These are phyloP conservation scores for Tragulus kanchil DNA, from an alignment of 2,113 vertebrate genomes.

Conservation along the genomic window DNA sequence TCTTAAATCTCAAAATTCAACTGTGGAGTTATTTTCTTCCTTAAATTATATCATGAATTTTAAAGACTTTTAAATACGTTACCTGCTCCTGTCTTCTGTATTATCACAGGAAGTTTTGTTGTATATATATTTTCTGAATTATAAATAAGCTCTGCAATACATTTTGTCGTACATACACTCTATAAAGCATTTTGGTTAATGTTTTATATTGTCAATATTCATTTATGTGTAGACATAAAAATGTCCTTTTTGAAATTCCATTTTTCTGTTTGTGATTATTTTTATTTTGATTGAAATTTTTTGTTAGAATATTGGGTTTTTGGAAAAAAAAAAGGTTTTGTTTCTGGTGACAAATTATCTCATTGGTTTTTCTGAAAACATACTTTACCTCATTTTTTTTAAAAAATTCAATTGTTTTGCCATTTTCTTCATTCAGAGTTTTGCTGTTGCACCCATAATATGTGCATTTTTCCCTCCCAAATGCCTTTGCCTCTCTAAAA, in stretches of 20 bases:
- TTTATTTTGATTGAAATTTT: background rate
- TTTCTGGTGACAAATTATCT: background rate
- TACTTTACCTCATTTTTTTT: background rate
- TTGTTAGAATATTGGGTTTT: background rate
- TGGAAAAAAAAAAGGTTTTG: background rate
- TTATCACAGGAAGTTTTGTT: background rate
- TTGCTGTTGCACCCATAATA: background rate
- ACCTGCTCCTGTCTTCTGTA: background rate
- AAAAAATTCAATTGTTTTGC: background rate
- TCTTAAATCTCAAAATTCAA: background rate
- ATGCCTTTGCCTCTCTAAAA: background rate
- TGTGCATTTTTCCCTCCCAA: background rate
- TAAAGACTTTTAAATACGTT: background rate
- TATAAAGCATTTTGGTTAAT: background rate
- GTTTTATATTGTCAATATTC: background rate
- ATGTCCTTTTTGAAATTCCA: background rate
- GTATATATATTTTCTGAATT: background rate
- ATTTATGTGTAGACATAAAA: background rate
- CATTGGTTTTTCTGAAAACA: background rate
- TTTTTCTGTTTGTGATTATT: background rate
- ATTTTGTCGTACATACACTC: background rate
- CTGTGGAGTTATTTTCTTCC: background rate
- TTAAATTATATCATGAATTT: background rate
- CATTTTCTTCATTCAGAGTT: background rate
- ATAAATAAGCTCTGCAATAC: background rate